These are phyloP conservation scores for Eristalis pertinax DNA, from an alignment of 2,888 invertebrate species.

Conservation along the genomic window DNA sequence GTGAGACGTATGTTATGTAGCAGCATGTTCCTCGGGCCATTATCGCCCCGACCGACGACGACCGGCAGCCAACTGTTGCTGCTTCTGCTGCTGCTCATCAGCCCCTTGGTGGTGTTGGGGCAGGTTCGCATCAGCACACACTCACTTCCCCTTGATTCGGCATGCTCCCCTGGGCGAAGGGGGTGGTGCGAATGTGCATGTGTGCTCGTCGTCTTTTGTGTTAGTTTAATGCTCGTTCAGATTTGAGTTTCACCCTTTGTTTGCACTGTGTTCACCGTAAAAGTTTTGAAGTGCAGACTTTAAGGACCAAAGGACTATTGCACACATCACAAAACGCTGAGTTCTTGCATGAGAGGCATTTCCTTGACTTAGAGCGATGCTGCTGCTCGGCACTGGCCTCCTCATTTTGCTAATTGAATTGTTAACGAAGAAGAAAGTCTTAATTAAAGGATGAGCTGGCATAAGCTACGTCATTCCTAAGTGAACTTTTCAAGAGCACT, in stretches of 20 bases:
- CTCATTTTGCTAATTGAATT: neutral
- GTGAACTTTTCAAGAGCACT: neutral
- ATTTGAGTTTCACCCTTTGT: constrained; percentile 5
- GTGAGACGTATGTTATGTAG: neutral
- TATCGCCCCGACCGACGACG: constrained; percentile 26
- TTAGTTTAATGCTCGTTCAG: constrained; percentile 40
- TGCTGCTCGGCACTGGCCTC: neutral
- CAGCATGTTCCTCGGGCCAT: constrained; percentile 47
- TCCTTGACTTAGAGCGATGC: neutral
- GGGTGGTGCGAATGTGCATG: neutral
- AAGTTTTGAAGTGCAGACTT: neutral
- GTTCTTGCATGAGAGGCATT: neutral
- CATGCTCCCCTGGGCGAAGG: constrained; percentile 6
- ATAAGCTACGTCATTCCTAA: neutral
- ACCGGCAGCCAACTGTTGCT: constrained; percentile 36
- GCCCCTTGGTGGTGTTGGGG: constrained; percentile 15
- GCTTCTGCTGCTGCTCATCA: constrained; percentile 24
- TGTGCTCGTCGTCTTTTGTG: constrained; percentile 17
- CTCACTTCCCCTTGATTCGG: constrained; percentile 33
- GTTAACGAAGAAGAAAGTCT: neutral
- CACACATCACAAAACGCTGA: neutral
- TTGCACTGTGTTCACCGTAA: neutral
- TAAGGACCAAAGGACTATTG: neutral
- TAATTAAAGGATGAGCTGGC: neutral
- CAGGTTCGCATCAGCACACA: constrained; percentile 19